Evolutionary conservation across 2,113 vertebrate genomes (phyloP), one percentile per base, ranked within the genome.

Genomic region (Vanacampus margaritifer): DNA sequence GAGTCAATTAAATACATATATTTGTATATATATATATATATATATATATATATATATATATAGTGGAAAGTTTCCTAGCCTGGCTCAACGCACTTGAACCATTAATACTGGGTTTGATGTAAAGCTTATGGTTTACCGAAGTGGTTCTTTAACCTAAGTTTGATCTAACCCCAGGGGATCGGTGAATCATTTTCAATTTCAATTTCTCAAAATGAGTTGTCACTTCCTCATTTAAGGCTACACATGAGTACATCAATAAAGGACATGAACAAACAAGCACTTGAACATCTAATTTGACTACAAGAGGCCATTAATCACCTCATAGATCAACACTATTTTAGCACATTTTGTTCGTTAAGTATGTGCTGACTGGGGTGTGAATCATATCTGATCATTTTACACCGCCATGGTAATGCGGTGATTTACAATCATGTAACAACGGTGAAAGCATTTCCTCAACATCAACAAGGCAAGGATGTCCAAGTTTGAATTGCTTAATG

Each of bases 361-460:
- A 2, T 16, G 13, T 3, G 14, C 39, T 3, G 16, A 17, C 14
- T 43, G 3, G n/a, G 13, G 39, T 41, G 28, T 58, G 28, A 19
- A 8, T 58, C 28, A 35, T 58, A 17, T 37, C 48, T 23, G 21
- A 12, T 23, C 68, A 88, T 80, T 87, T 71, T 71, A 80, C 75
- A 81, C 85, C 80, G 78, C 83, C 83, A 86, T 86, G 69, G 84
- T 80, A 86, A 91, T 79, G 72, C 68, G 32, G 46, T 88, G 79
- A 77, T 89, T 87, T 85, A 77, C 75, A 89, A 83, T 86, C 82
- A 89, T 82, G 72, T 83, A 90, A 88, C 88, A 79, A 54, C 65
- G 69, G 62, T 68, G 37, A 74, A 78, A 87, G 76, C 62, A 72
- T 72, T 85, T 82, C 77, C 78, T 69, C 64, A 61, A 78, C 78